Percentiles rank a stretch among this genome's conserved stretches.
Evolutionary conservation across 1,140 invertebrate species (phyloP).

Genomic region (Hirudo medicinalis): DNA sequence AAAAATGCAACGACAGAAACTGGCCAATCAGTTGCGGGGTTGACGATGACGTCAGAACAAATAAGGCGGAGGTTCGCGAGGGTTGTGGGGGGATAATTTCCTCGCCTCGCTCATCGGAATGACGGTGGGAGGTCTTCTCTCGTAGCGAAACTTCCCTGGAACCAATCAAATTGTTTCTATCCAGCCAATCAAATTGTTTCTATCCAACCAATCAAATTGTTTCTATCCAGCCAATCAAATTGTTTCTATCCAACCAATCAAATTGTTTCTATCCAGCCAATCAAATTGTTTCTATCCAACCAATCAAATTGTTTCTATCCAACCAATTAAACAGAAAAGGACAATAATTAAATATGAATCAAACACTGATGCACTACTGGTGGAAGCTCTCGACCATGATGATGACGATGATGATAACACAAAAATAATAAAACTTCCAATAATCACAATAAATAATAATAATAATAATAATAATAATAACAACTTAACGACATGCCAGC

Average conservation of each 20-base stretch:
- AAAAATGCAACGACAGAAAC: too few species aligned
- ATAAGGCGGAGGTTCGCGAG: not conserved
- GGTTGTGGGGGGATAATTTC: not conserved
- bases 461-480: too few species aligned
- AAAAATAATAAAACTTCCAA: too few species aligned
- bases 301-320: not conserved
- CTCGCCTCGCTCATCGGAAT: conserved; percentile 1
- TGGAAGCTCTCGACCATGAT: too few species aligned
- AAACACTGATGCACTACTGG: too few species aligned
- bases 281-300: not conserved
- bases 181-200: not conserved
- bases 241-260: not conserved
- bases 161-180: not conserved
- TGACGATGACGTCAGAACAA: too few species aligned
- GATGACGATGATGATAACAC: too few species aligned
- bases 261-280: not conserved
- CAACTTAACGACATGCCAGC: too few species aligned
- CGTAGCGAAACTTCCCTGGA: not conserved
- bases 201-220: not conserved
- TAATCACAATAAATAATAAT: too few species aligned
- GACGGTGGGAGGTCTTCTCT: conserved; percentile 1
- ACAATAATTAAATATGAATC: too few species aligned
- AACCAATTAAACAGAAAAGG: not conserved
- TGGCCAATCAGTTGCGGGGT: too few species aligned
- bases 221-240: not conserved